phyloP scores from a whole-genome alignment of 2,113 vertebrate species.

The Hippolais icterina region DNA sequence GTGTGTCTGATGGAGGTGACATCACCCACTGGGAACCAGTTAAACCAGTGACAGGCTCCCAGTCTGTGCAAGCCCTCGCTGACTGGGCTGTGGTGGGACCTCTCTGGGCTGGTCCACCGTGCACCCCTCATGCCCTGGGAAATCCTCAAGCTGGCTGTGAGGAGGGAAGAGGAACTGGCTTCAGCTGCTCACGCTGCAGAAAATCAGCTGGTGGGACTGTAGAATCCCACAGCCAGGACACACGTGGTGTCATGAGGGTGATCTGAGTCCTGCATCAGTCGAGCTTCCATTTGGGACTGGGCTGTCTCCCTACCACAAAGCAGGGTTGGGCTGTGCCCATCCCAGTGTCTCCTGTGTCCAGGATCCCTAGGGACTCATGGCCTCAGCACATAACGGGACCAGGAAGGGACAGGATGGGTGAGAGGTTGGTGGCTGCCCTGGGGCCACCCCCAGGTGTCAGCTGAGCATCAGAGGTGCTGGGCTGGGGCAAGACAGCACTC shows the following conservation, averaged over 20 bases:
- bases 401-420: fast-evolving
- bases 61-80: background rate
- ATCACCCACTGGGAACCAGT: background rate
- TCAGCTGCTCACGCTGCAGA: fast-evolving
- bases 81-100: background rate
- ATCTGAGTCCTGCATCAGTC: fast-evolving
- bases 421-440: background rate
- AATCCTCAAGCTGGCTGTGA: fast-evolving
- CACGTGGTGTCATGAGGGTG: fast-evolving
- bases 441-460: fast-evolving
- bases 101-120: background rate
- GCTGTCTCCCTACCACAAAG: fast-evolving
- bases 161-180: background rate
- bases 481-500: fast-evolving
- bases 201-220: background rate
- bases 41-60: background rate
- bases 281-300: background rate
- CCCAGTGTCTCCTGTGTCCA: background rate
- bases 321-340: fast-evolving
- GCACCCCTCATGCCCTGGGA: fast-evolving
- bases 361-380: background rate
- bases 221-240: fast-evolving
- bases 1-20: background rate
- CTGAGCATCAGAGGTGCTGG: background rate
- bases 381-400: fast-evolving